phyloP scores from a whole-genome alignment of 2,888 invertebrate genomes.

The Aphodius granarius region DNA sequence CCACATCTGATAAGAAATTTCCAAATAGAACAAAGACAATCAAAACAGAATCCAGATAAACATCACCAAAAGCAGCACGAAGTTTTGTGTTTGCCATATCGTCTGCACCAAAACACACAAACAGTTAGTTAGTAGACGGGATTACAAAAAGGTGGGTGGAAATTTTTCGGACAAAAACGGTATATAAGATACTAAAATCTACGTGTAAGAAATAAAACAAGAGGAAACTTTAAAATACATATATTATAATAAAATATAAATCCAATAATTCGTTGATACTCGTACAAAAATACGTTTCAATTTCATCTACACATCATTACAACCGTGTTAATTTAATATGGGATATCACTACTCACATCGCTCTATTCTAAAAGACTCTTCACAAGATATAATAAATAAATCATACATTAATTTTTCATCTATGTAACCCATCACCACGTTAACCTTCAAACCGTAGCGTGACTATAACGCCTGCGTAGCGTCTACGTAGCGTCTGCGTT shows the following conservation, averaged over 20 bases:
- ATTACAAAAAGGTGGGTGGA: background rate
- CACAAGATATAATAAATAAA: background rate
- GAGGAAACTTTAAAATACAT: constrained; percentile 11
- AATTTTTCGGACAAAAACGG: constrained; percentile 9
- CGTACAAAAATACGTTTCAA: background rate
- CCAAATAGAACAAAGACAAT: background rate
- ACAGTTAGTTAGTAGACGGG: background rate
- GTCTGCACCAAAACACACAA: constrained; percentile 20
- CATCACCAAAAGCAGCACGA: background rate
- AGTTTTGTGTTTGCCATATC: constrained; percentile 26
- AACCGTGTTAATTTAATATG: constrained; percentile 23
- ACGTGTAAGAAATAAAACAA: constrained; percentile 23
- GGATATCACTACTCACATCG: background rate
- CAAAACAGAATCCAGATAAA: background rate
- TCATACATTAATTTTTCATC: background rate
- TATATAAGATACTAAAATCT: background rate
- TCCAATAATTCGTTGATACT: constrained; percentile 9
- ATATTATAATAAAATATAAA: constrained; percentile 29
- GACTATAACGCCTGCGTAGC: too few species aligned
- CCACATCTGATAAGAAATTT: background rate
- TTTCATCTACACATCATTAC: background rate
- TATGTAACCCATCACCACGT: background rate
- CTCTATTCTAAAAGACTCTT: background rate
- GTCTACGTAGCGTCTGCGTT: too few species aligned
- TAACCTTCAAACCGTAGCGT: too few species aligned